Percentiles rank a stretch among this genome's conserved stretches.
These are phyloP conservation scores for Exaiptasia diaphana DNA, from an alignment of 64 coral and sea anemone genomes.

Conservation along the genomic window DNA sequence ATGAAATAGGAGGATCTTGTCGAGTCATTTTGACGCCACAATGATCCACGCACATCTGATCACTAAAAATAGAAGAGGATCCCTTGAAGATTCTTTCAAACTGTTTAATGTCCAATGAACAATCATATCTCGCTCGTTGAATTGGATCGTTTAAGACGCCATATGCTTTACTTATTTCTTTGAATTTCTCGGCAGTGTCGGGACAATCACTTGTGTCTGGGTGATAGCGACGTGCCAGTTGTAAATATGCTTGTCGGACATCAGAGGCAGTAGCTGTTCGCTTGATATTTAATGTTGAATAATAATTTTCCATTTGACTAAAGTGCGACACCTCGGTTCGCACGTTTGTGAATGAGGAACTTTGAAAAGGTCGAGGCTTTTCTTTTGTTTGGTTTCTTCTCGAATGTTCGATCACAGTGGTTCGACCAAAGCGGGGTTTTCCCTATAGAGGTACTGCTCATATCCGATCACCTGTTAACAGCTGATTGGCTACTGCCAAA, in stretches of 20 bases:
- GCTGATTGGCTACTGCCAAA: too few relatives aligned
- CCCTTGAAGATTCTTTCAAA: constrained; percentile 46
- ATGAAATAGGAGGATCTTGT: constrained; percentile 71
- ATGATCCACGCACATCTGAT: too few relatives aligned
- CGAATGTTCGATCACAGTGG: too few relatives aligned
- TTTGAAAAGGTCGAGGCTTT: background rate
- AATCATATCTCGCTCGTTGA: constrained; percentile 61
- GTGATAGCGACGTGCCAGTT: constrained; percentile 76
- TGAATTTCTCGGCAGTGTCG: constrained; percentile 77
- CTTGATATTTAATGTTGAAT: constrained; percentile 26
- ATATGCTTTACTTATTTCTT: constrained; percentile 78
- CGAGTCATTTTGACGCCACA: too few relatives aligned
- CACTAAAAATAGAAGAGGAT: too few relatives aligned
- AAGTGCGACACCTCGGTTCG: background rate
- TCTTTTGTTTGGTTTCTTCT: background rate
- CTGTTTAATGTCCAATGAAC: too few relatives aligned
- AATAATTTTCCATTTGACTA: constrained; percentile 12
- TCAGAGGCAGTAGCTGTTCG: constrained; percentile 69
- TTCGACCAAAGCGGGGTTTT: too few relatives aligned
- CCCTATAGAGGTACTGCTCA: too few relatives aligned
- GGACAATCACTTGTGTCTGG: constrained; percentile 76
- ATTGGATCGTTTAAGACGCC: constrained; percentile 62
- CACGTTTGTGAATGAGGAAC: background rate
- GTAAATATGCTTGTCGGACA: constrained; percentile 74
- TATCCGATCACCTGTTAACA: too few relatives aligned